A percentile compares a stretch with the other conserved stretches of the same genome.
Conservation (phyloP, 1,140 invertebrate genomes). For the Trichonephila inaurata region DNA sequence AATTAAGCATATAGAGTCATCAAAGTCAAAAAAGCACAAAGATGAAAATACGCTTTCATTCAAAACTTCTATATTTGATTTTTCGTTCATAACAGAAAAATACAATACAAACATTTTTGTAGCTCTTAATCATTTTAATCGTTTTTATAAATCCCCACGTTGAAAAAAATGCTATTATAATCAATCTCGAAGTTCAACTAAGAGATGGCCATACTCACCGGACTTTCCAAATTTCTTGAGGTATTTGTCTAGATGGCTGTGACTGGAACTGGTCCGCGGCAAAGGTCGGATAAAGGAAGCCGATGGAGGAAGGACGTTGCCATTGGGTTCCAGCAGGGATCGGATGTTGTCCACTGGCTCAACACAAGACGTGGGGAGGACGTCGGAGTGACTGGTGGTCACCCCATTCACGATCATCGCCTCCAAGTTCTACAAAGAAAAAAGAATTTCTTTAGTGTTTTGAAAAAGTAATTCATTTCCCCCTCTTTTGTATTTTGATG, state of each 20-base stretch:
- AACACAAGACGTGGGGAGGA: slow-evolving; percentile 35
- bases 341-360: slow-evolving; percentile 72
- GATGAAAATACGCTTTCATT: too few relatives aligned
- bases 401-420: slow-evolving; percentile 60
- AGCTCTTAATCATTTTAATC: too few relatives aligned
- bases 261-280: slow-evolving; percentile 73
- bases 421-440: slow-evolving; percentile 58
- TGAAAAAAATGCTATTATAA: too few relatives aligned
- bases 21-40: too few relatives aligned
- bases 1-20: too few relatives aligned
- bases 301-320: slow-evolving; percentile 71
- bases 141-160: too few relatives aligned
- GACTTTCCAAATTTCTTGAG: slow-evolving; percentile 73
- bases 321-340: slow-evolving; percentile 72
- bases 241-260: slow-evolving; percentile 75
- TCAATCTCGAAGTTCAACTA: too few relatives aligned
- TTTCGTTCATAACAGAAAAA: too few relatives aligned
- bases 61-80: too few relatives aligned
- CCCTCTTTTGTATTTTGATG: too few relatives aligned
- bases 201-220: slow-evolving; percentile 19
- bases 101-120: too few relatives aligned
- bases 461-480: too few relatives aligned
- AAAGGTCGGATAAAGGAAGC: slow-evolving; percentile 69
- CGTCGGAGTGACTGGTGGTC: slow-evolving; percentile 61
- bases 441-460: not conserved